These are phyloP conservation scores for Apotomis turbidana DNA, from an alignment of 2,888 invertebrate genomes.

Conservation along the genomic window DNA sequence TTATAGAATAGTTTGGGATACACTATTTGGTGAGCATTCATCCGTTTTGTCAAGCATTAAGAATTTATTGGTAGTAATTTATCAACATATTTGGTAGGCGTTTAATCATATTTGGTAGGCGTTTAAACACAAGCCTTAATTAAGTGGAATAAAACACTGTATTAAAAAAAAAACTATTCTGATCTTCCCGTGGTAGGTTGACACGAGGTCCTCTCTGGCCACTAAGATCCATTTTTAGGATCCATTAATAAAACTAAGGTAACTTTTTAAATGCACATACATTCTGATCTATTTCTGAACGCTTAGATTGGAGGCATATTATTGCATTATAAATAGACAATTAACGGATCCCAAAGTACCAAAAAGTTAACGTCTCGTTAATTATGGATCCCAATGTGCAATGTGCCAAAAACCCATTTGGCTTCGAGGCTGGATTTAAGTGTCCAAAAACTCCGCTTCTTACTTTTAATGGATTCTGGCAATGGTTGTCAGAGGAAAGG, in stretches of 20 bases:
- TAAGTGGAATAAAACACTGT: background rate
- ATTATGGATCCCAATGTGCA: background rate
- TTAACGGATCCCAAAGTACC: background rate
- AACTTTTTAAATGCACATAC: background rate
- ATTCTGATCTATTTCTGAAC: background rate
- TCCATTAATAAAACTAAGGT: background rate
- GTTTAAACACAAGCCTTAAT: too few species aligned
- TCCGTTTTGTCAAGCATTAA: too few species aligned
- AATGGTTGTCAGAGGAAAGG: too few species aligned
- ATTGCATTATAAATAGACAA: too few species aligned
- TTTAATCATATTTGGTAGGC: too few species aligned
- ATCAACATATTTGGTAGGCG: too few species aligned
- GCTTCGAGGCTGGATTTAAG: background rate
- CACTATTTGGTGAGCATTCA: too few species aligned
- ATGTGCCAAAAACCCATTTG: background rate
- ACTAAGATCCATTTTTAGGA: background rate
- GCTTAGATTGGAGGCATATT: too few species aligned
- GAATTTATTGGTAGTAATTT: too few species aligned
- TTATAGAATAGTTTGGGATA: too few species aligned
- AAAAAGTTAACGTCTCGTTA: background rate
- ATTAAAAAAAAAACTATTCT: background rate
- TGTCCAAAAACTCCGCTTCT: too few species aligned
- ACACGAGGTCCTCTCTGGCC: background rate
- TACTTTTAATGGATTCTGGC: too few species aligned
- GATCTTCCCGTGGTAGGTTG: conserved; percentile 3